These are phyloP conservation scores for Dorcus hopei DNA, from an alignment of 2,888 invertebrate species.

Conservation along the genomic window DNA sequence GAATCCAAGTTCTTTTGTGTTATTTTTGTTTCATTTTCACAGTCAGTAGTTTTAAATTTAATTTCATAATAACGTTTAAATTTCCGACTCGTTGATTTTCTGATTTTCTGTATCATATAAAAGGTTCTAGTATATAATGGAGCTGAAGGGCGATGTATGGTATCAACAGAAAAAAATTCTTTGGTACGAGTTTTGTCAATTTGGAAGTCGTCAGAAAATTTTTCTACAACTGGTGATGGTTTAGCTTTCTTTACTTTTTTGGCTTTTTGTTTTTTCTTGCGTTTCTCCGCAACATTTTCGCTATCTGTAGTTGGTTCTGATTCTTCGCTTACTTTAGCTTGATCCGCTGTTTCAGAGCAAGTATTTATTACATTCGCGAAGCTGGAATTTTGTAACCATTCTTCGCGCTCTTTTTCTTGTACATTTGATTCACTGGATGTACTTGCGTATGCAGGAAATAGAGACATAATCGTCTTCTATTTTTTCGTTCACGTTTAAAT, in stretches of 20 bases:
- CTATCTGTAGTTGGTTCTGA: constrained; percentile 6
- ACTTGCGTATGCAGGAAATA: constrained; percentile 50
- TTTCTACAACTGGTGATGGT: constrained; percentile 22
- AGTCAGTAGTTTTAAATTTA: constrained; percentile 26
- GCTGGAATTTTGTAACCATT: constrained; percentile 49
- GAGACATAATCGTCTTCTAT: constrained; percentile 40
- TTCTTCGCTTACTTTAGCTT: not conserved
- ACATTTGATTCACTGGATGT: constrained; percentile 27
- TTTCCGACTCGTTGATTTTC: constrained; percentile 35
- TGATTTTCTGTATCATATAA: constrained; percentile 28
- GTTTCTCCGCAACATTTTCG: constrained; percentile 34
- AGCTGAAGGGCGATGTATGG: constrained; percentile 62
- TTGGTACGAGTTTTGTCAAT: constrained; percentile 57
- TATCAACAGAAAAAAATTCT: constrained; percentile 58
- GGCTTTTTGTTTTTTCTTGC: constrained; percentile 29
- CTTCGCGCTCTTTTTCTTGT: constrained; percentile 19
- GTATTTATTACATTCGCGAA: constrained; percentile 32
- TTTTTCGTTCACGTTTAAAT: no score
- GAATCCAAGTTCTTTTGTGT: constrained; percentile 20
- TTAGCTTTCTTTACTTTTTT: not conserved
- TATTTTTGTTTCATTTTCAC: constrained; percentile 18
- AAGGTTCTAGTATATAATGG: constrained; percentile 53
- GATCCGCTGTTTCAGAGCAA: not conserved
- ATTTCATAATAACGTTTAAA: constrained; percentile 40
- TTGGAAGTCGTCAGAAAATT: constrained; percentile 53